Percentiles rank a stretch among this genome's conserved stretches.
Evolutionary conservation across 2,113 vertebrate species (phyloP).

Genomic region (Stigmatopora argus): DNA sequence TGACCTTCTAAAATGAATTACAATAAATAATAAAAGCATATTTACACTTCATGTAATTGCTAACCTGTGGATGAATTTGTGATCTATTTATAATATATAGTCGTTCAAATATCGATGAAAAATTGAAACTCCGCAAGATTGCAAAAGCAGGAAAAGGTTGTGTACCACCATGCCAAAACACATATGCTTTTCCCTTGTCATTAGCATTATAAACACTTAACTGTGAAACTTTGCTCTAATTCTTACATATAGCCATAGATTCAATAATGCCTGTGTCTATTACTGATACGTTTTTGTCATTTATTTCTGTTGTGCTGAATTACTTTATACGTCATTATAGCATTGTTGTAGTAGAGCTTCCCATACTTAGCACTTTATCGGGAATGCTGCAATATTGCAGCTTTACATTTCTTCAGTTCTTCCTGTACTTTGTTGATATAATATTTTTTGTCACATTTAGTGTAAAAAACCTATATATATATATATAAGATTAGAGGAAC

Average conservation of each 20-base stretch:
- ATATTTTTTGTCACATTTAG: not conserved
- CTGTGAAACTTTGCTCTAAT: not conserved
- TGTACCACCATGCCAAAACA: not conserved
- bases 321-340: not conserved
- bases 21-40: constrained; percentile 24
- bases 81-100: constrained; percentile 5
- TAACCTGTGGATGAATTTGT: constrained; percentile 3
- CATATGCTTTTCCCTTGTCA: not conserved
- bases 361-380: not conserved
- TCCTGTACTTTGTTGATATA: too few species aligned
- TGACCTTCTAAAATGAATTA: constrained; percentile 38
- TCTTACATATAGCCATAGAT: not conserved
- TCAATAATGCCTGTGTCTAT: not conserved
- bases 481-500: too few species aligned
- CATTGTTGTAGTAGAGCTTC: not conserved
- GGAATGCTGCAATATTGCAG: not conserved
- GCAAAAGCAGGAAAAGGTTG: not conserved
- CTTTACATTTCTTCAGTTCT: not conserved
- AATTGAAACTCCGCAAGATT: not conserved
- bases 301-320: too few species aligned
- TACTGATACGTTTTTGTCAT: too few species aligned
- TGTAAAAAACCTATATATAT: not conserved
- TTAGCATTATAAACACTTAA: not conserved
- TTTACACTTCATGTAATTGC: constrained; percentile 9
- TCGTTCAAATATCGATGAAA: not conserved